phyloP scores from a whole-genome alignment of 2,888 invertebrate genomes.

The Cremastinae sp. region DNA sequence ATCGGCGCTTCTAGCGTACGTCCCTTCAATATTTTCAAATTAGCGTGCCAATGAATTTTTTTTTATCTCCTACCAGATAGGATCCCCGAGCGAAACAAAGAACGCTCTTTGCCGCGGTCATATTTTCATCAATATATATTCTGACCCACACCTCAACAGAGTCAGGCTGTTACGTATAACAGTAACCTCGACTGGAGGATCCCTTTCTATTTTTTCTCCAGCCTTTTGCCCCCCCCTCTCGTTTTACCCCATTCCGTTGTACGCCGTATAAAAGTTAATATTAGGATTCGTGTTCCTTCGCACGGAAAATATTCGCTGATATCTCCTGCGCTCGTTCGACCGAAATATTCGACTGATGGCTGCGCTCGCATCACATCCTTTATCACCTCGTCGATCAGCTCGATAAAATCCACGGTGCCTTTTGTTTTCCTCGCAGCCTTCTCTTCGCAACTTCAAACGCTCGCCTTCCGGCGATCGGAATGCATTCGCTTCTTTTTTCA shows the following conservation, averaged over 20 bases:
- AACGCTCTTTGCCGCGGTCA: constrained; percentile 74
- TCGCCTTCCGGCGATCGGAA: constrained; percentile 32
- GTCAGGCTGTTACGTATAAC: neutral
- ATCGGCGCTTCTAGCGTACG: constrained; percentile 43
- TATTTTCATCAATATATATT: constrained; percentile 79
- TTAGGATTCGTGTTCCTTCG: constrained; percentile 77
- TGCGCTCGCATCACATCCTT: constrained; percentile 63
- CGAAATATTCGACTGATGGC: constrained; percentile 58
- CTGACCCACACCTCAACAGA: constrained; percentile 56
- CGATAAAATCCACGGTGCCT: constrained; percentile 9
- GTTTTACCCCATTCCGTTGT: constrained; percentile 67
- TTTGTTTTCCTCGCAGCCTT: constrained; percentile 45
- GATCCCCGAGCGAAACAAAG: constrained; percentile 72
- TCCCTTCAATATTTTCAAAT: constrained; percentile 78
- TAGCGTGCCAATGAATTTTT: constrained; percentile 76
- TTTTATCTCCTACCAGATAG: constrained; percentile 39
- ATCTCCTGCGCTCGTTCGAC: constrained; percentile 66
- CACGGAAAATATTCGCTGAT: constrained; percentile 75
- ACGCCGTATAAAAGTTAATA: constrained; percentile 78
- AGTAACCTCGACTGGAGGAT: constrained; percentile 51
- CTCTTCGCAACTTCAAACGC: constrained; percentile 55
- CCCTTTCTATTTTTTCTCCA: constrained; percentile 63
- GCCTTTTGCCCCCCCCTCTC: constrained; percentile 65
- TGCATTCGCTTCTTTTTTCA: constrained; percentile 32
- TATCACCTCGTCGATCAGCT: constrained; percentile 66